Percentiles rank a stretch among this genome's conserved stretches.
These are phyloP conservation scores for Acomys russatus DNA, from an alignment of 2,797 vertebrate species.

Conservation along the genomic window DNA sequence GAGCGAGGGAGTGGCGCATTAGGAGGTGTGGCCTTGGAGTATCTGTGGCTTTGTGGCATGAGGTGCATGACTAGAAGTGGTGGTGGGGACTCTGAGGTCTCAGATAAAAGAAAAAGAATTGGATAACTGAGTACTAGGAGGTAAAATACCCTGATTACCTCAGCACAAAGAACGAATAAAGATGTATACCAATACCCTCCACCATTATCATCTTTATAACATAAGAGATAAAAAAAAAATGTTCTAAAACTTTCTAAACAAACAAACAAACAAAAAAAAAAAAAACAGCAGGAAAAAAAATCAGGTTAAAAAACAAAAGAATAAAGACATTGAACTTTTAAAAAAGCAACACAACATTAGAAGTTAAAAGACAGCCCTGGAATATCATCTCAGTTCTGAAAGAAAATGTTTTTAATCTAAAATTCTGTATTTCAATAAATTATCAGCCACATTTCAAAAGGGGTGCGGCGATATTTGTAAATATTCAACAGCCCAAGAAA, in stretches of 20 bases:
- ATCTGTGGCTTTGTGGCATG: background rate
- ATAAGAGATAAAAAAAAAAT: background rate
- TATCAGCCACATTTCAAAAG: slow-evolving; percentile 5
- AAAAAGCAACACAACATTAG: slow-evolving; percentile 43
- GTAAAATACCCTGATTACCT: background rate
- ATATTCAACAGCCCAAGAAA: slow-evolving; percentile 9
- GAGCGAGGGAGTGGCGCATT: background rate
- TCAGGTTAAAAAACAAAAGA: slow-evolving; percentile 40
- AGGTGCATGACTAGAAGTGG: background rate
- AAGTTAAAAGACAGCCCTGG: slow-evolving; percentile 22
- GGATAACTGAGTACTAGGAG: background rate
- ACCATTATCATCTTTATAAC: slow-evolving; percentile 34
- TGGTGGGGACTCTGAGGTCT: background rate
- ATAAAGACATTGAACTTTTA: slow-evolving; percentile 51
- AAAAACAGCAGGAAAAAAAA: background rate
- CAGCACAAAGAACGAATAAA: background rate
- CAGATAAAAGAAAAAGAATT: background rate
- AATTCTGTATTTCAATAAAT: slow-evolving; percentile 56
- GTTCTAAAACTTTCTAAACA: background rate
- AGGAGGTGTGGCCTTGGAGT: background rate
- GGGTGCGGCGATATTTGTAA: slow-evolving; percentile 37
- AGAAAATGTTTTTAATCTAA: slow-evolving; percentile 53
- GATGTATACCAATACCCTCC: background rate
- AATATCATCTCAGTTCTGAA: slow-evolving; percentile 33
- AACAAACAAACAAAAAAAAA: no score